A percentile compares a stretch with the other conserved stretches of the same genome.
Evolutionary conservation across 2,888 invertebrate genomes (phyloP).

Genomic region (Apotomis turbidana): DNA sequence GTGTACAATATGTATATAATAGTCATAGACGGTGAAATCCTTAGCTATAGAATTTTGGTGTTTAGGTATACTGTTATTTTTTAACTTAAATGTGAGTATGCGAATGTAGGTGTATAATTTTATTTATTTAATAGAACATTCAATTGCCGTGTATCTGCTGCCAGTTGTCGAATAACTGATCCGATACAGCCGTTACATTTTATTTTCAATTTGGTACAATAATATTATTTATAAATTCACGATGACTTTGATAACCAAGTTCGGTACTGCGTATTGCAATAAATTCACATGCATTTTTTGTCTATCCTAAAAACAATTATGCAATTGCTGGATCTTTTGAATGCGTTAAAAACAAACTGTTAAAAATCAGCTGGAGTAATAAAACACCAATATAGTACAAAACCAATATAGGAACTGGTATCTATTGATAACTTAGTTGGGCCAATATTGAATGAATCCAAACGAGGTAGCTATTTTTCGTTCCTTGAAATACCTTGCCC

Average conservation of each 20-base stretch:
- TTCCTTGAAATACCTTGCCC: too few relatives aligned
- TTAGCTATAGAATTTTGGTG: slow-evolving; percentile 65
- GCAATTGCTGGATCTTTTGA: neutral
- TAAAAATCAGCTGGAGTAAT: too few relatives aligned
- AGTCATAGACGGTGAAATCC: slow-evolving; percentile 66
- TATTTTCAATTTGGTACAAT: neutral
- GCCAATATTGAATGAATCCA: too few relatives aligned
- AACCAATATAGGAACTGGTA: too few relatives aligned
- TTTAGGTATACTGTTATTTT: slow-evolving; percentile 68
- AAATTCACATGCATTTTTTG: neutral
- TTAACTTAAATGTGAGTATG: slow-evolving; percentile 58
- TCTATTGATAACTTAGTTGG: too few relatives aligned
- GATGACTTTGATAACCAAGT: too few relatives aligned
- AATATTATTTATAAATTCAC: neutral
- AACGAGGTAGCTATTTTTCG: too few relatives aligned
- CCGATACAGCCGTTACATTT: neutral
- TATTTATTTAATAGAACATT: slow-evolving; percentile 57
- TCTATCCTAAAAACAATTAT: neutral
- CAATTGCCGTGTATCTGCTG: slow-evolving; percentile 16
- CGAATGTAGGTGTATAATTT: slow-evolving; percentile 57
- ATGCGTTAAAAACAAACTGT: too few relatives aligned
- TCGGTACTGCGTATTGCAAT: neutral
- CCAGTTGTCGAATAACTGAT: neutral
- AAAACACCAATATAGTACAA: too few relatives aligned
- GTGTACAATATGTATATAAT: slow-evolving; percentile 80